These are phyloP conservation scores for Lysandra bellargus DNA, from an alignment of 2,888 invertebrate genomes.

Conservation along the genomic window DNA sequence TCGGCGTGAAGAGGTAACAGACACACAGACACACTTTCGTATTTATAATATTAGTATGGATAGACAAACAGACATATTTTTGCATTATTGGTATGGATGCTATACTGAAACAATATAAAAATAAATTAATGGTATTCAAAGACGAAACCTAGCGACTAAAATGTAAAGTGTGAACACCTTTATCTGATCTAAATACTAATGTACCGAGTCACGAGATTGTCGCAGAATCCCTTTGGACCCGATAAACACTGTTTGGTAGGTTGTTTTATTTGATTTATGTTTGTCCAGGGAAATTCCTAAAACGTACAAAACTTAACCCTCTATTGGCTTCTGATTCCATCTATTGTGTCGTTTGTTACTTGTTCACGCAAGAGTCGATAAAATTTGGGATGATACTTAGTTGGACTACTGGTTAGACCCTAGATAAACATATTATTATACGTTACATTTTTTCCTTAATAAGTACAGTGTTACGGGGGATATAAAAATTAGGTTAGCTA, in stretches of 20 bases:
- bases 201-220: not conserved
- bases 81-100: too few species aligned
- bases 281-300: slow-evolving; percentile 1
- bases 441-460: too few species aligned
- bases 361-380: not conserved
- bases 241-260: not conserved
- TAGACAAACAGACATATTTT: too few species aligned
- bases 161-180: slow-evolving; percentile 1
- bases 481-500: too few species aligned
- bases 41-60: too few species aligned
- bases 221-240: not conserved
- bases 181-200: slow-evolving; percentile 21
- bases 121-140: not conserved
- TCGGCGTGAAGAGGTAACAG: too few species aligned
- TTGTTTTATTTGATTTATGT: slow-evolving; percentile 7
- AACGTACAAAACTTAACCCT: slow-evolving; percentile 2
- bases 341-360: not conserved
- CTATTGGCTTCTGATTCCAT: not conserved
- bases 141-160: not conserved
- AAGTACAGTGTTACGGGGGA: too few species aligned
- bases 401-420: too few species aligned
- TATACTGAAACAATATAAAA: not conserved
- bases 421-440: too few species aligned
- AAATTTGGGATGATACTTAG: not conserved
- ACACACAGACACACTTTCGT: too few species aligned